Evolutionary conservation across 2,797 vertebrate genomes (phyloP).

Genomic region (Sebastes matsubarae): DNA sequence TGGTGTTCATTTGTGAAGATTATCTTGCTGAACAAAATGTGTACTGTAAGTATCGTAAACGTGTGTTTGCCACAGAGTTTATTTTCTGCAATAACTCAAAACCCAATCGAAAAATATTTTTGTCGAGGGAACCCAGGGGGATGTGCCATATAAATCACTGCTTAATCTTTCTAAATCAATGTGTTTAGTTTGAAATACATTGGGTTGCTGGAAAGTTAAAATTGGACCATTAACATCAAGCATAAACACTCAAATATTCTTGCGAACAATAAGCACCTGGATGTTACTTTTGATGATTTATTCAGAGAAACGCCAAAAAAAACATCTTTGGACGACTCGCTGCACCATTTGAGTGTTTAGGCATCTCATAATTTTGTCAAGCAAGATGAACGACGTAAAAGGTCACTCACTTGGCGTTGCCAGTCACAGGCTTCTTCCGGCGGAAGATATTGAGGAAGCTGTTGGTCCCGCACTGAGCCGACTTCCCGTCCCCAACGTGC

Average conservation of each 20-base stretch:
- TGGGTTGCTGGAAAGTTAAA: neutral
- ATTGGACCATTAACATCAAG: neutral
- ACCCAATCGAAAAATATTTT: neutral
- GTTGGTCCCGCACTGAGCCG: slow-evolving; percentile 90
- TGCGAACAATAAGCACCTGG: neutral
- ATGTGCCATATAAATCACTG: slow-evolving; percentile 22
- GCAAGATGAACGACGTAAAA: slow-evolving; percentile 12
- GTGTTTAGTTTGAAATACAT: neutral
- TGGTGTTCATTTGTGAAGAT: too few relatives aligned
- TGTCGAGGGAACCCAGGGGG: neutral
- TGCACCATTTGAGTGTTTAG: slow-evolving; percentile 40
- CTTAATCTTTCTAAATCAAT: neutral
- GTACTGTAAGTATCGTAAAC: neutral
- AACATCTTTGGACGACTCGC: neutral
- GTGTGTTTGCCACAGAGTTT: neutral
- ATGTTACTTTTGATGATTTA: neutral
- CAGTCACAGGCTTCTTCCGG: slow-evolving; percentile 90
- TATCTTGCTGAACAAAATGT: too few relatives aligned
- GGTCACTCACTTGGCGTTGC: slow-evolving; percentile 93
- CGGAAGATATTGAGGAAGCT: slow-evolving; percentile 97
- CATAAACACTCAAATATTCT: slow-evolving; percentile 38
- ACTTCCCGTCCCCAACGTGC: slow-evolving; percentile 98
- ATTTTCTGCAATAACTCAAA: neutral
- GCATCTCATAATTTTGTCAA: slow-evolving; percentile 5
- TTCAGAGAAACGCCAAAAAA: neutral